Conservation (phyloP, 1,140 invertebrate species). For the Pinna nobilis region DNA sequence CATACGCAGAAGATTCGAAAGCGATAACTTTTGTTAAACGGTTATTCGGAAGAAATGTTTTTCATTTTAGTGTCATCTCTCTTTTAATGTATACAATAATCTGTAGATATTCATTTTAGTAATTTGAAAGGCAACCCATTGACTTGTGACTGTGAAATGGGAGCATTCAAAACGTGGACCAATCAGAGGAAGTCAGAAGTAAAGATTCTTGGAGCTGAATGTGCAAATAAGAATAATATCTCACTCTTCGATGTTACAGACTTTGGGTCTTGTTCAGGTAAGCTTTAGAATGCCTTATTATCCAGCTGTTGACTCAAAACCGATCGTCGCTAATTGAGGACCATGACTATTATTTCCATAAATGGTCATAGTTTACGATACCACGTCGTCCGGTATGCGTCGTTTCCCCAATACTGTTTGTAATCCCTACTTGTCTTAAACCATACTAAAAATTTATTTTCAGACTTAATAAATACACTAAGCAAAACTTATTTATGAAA, state of each 20-base stretch:
- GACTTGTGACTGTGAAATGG: conserved; percentile 4
- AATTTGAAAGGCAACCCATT: conserved; percentile 5
- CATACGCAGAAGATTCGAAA: too few relatives aligned
- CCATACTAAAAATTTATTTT: background rate
- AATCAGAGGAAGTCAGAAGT: background rate
- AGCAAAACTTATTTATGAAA: too few relatives aligned
- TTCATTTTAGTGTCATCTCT: background rate
- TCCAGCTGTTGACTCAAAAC: too few relatives aligned
- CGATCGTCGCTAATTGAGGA: too few relatives aligned
- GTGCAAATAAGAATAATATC: conserved; percentile 21
- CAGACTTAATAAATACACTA: too few relatives aligned
- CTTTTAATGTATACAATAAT: background rate
- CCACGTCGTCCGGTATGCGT: background rate
- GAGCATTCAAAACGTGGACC: conserved; percentile 6
- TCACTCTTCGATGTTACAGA: conserved; percentile 17
- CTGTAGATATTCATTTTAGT: background rate
- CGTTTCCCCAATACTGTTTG: conserved; percentile 1
- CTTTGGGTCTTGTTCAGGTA: conserved; percentile 14
- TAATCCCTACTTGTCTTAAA: background rate
- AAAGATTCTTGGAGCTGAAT: background rate
- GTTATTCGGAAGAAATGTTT: too few relatives aligned
- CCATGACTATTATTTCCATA: too few relatives aligned
- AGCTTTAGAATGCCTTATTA: too few relatives aligned
- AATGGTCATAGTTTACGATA: too few relatives aligned
- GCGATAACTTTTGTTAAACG: too few relatives aligned